These are phyloP conservation scores for Notolepis coatsorum DNA, from an alignment of 2,797 vertebrate species.

Conservation along the genomic window DNA sequence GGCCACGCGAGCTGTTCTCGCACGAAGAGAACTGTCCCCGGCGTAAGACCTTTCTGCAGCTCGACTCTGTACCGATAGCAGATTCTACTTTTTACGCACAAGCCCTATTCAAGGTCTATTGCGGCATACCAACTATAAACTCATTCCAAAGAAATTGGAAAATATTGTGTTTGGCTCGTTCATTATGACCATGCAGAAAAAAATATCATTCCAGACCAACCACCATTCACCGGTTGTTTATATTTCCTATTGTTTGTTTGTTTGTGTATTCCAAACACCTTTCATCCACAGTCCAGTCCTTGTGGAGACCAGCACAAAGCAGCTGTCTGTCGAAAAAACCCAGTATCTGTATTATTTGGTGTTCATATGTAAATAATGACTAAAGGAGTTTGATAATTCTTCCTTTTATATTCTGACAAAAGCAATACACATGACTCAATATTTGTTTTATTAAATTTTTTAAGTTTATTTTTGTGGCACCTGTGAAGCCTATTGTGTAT, in stretches of 20 bases:
- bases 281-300: not conserved
- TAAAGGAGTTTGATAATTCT: not conserved
- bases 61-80: not conserved
- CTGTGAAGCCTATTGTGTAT: not conserved
- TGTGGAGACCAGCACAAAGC: slow-evolving; percentile 17
- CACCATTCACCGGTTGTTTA: not conserved
- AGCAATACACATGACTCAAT: not conserved
- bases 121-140: slow-evolving; percentile 11
- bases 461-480: not conserved
- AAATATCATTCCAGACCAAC: not conserved
- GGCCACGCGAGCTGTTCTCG: too few relatives aligned
- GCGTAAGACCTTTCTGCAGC: slow-evolving; percentile 12
- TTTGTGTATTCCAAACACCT: not conserved
- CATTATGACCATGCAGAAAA: slow-evolving; percentile 50
- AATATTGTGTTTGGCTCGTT: too few relatives aligned
- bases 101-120: slow-evolving; percentile 19
- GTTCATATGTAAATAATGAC: slow-evolving; percentile 7
- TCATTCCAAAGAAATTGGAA: too few relatives aligned
- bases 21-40: too few relatives aligned
- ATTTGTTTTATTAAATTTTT: slow-evolving; percentile 17
- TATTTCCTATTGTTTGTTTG: slow-evolving; percentile 15
- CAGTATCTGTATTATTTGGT: slow-evolving; percentile 10
- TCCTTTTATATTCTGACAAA: slow-evolving; percentile 29
- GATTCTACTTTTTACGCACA: not conserved
- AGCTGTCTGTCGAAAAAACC: not conserved